phyloP scores from a whole-genome alignment of 2,113 vertebrate genomes.

The Aleadryas rufinucha region DNA sequence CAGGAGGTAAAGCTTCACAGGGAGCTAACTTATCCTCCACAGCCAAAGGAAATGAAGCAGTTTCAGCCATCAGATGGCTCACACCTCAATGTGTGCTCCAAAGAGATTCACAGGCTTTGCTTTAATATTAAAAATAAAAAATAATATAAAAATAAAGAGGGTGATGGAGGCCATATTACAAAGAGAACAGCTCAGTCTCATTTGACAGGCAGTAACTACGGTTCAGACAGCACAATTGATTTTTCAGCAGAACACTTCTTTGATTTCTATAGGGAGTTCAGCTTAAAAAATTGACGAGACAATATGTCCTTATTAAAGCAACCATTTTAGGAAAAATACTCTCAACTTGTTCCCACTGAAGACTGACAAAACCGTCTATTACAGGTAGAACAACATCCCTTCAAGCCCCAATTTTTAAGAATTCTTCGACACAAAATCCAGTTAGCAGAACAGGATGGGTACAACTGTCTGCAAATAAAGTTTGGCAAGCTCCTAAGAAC shows the following conservation, averaged over 20 bases:
- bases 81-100: background rate
- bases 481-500: background rate
- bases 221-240: background rate
- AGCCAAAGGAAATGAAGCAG: slow-evolving; percentile 27
- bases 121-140: background rate
- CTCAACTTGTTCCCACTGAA: background rate
- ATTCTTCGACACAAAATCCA: background rate
- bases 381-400: background rate
- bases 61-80: slow-evolving; percentile 11
- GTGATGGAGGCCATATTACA: background rate
- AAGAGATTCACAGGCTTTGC: background rate
- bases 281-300: slow-evolving; percentile 14
- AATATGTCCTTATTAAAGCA: background rate
- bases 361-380: background rate
- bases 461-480: background rate
- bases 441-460: background rate
- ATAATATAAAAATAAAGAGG: background rate
- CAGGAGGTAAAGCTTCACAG: slow-evolving; percentile 27
- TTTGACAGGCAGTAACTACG: background rate
- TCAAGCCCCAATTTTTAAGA: background rate
- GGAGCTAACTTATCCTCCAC: background rate
- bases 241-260: background rate
- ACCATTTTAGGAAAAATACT: background rate
- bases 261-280: background rate
- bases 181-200: background rate